Conservation (phyloP, 2,797 vertebrate genomes). For the Chelon labrosus region DNA sequence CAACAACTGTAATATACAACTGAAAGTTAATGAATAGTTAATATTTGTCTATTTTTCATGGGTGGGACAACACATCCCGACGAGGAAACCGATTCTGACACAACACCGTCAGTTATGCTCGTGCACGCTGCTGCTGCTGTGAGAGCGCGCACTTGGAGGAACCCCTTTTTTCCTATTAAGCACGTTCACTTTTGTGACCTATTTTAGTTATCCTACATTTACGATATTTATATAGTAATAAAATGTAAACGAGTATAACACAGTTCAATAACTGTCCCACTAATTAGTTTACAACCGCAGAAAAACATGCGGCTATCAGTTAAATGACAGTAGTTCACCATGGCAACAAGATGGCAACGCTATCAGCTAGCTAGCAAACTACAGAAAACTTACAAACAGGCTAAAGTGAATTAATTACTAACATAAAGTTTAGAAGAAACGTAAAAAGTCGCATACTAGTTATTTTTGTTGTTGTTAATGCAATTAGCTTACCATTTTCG, state of each 20-base stretch:
- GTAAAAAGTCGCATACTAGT: neutral
- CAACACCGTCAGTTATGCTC: conserved; percentile 15
- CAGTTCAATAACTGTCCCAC: neutral
- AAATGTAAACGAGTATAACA: neutral
- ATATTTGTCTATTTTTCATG: too few relatives aligned
- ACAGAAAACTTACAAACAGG: too few relatives aligned
- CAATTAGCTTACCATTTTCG: neutral
- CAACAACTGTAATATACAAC: too few relatives aligned
- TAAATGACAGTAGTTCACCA: neutral
- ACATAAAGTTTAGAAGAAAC: neutral
- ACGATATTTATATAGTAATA: neutral
- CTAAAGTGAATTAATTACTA: neutral
- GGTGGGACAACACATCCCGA: too few relatives aligned
- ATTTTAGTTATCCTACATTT: neutral
- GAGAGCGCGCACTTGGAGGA: conserved; percentile 10
- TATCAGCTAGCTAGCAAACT: neutral
- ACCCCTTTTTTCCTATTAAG: neutral
- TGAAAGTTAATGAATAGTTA: too few relatives aligned
- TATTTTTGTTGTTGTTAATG: too few relatives aligned
- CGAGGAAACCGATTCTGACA: too few relatives aligned
- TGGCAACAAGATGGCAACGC: neutral
- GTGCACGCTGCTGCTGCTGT: conserved; percentile 31
- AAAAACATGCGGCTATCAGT: neutral
- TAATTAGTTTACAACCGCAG: neutral
- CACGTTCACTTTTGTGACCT: conserved; percentile 30